Conservation (phyloP, 2,888 invertebrate genomes). For the Embidobia sp. region DNA sequence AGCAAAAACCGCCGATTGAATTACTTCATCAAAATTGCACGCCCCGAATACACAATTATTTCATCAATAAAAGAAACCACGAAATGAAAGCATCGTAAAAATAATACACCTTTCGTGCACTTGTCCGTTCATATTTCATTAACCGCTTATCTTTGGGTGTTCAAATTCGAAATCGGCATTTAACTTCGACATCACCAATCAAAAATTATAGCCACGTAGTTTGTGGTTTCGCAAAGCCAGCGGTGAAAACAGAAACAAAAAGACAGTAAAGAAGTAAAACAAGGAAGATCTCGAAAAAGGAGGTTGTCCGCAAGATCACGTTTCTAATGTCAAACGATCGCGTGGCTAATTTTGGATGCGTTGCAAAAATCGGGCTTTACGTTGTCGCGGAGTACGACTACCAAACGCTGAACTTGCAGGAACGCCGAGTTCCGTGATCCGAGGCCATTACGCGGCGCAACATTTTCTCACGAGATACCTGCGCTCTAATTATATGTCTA, state of each 20-base stretch:
- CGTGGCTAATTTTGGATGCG: slow-evolving; percentile 35
- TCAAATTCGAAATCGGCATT: slow-evolving; percentile 28
- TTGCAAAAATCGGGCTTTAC: slow-evolving; percentile 44
- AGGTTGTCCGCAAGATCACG: slow-evolving; percentile 1
- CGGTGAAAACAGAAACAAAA: not conserved
- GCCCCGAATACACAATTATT: not conserved
- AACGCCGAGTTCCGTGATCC: slow-evolving; percentile 75
- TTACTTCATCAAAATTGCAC: slow-evolving; percentile 16
- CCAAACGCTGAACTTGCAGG: slow-evolving; percentile 42
- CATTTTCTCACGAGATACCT: slow-evolving; percentile 79
- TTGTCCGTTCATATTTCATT: slow-evolving; percentile 30
- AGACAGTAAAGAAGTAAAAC: not conserved
- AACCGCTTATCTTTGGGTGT: slow-evolving; percentile 22
- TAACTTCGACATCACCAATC: slow-evolving; percentile 27
- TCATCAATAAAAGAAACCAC: slow-evolving; percentile 27
- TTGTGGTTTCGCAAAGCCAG: slow-evolving; percentile 7
- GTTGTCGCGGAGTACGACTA: slow-evolving; percentile 47
- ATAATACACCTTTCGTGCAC: slow-evolving; percentile 15
- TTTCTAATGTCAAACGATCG: slow-evolving; percentile 49
- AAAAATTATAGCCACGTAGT: slow-evolving; percentile 34
- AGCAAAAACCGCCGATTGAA: not conserved
- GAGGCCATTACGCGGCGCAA: slow-evolving; percentile 74
- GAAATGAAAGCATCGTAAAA: slow-evolving; percentile 23
- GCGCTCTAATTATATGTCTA: slow-evolving; percentile 80
- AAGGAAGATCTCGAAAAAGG: not conserved